Evolutionary conservation across 2,113 vertebrate genomes (phyloP).

Genomic region (Laticauda laticaudata): DNA sequence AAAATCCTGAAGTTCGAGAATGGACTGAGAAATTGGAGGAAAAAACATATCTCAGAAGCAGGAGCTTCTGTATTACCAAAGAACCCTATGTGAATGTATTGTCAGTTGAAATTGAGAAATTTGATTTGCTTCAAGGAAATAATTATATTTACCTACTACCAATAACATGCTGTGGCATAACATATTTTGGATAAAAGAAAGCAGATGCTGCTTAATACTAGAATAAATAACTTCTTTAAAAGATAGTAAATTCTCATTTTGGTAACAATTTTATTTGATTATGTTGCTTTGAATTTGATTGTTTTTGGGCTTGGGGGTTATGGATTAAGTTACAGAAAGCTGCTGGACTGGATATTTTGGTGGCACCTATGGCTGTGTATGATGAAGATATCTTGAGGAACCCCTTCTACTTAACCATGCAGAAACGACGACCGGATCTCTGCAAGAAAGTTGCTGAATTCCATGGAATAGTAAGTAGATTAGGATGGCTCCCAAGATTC

Average conservation of each 20-base stretch:
- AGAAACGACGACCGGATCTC: slow-evolving; percentile 87
- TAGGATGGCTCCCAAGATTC: background rate
- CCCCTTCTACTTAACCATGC: slow-evolving; percentile 89
- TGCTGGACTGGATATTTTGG: slow-evolving; percentile 40
- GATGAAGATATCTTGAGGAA: slow-evolving; percentile 97
- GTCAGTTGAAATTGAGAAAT: background rate
- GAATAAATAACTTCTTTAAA: background rate
- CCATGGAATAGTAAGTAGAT: slow-evolving; percentile 86
- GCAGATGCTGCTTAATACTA: background rate
- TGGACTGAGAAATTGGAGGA: background rate
- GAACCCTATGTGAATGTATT: background rate
- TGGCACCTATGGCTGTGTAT: slow-evolving; percentile 94
- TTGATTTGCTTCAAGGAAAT: background rate
- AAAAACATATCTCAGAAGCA: background rate
- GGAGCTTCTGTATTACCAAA: background rate
- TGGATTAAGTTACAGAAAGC: slow-evolving; percentile 48
- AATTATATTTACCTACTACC: background rate
- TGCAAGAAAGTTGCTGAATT: slow-evolving; percentile 83
- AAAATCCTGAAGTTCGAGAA: background rate
- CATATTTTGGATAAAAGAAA: background rate
- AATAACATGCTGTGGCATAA: background rate
- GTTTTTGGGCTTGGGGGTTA: background rate
- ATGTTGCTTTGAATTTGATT: background rate
- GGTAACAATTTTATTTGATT: background rate
- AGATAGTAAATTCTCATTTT: background rate